Conservation (phyloP, 2,113 vertebrate genomes). For the Sceloporus undulatus region DNA sequence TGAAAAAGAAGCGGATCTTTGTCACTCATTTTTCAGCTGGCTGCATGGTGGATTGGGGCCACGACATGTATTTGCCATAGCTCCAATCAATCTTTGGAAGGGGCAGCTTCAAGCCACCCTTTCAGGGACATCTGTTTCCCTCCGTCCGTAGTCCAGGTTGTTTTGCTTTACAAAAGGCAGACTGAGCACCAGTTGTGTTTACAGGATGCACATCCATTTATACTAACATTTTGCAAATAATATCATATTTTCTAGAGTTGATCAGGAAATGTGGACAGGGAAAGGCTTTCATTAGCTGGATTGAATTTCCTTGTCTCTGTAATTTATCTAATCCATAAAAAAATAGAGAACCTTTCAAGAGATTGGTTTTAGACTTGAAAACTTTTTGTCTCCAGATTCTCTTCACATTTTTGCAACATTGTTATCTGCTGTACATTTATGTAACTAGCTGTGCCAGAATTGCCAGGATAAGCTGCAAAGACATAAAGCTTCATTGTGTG, state of each 20-base stretch:
- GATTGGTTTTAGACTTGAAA: conserved; percentile 7
- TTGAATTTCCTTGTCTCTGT: not conserved
- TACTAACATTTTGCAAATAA: not conserved
- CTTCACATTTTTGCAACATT: not conserved
- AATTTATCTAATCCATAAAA: not conserved
- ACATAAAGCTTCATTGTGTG: not conserved
- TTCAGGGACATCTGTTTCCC: too few relatives aligned
- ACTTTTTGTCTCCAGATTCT: not conserved
- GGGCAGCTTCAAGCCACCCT: too few relatives aligned
- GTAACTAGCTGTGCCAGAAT: conserved; percentile 18
- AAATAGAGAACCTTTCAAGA: not conserved
- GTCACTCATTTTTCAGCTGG: too few relatives aligned
- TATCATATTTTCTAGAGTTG: not conserved
- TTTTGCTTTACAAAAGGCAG: not conserved
- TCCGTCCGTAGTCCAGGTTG: not conserved
- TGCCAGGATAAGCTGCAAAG: conserved; percentile 21
- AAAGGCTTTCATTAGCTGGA: not conserved
- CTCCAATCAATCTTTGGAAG: too few relatives aligned
- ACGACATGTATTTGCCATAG: too few relatives aligned
- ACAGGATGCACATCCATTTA: not conserved
- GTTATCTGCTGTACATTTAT: not conserved
- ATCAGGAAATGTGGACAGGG: not conserved
- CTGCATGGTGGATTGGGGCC: too few relatives aligned
- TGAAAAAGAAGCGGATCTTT: too few relatives aligned
- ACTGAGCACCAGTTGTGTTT: not conserved